Evolutionary conservation across 2,888 invertebrate genomes (phyloP).

Genomic region (Ophraella communa): DNA sequence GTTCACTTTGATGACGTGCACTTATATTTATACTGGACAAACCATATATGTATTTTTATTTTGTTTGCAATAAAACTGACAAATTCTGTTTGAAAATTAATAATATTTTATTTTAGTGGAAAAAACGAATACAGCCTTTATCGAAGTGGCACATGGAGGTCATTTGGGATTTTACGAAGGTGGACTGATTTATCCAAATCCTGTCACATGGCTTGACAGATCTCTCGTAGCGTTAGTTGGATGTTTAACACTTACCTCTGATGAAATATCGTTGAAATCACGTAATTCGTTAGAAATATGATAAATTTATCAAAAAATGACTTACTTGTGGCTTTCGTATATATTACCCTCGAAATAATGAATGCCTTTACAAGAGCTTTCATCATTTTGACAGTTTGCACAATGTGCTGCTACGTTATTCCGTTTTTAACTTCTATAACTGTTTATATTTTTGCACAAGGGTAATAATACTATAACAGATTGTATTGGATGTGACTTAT

Average conservation of each 20-base stretch:
- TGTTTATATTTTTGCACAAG: slow-evolving; percentile 4
- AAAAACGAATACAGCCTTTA: slow-evolving; percentile 72
- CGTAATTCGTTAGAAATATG: slow-evolving; percentile 26
- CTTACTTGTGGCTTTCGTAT: not conserved
- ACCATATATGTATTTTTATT: no score
- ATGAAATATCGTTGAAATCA: slow-evolving; percentile 47
- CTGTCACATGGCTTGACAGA: slow-evolving; percentile 92
- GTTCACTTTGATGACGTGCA: no score
- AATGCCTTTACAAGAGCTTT: slow-evolving; percentile 1
- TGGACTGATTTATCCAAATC: slow-evolving; percentile 83
- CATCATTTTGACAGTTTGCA: slow-evolving; percentile 1
- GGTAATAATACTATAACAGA: not conserved
- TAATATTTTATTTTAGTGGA: slow-evolving; percentile 62
- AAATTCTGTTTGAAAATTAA: not conserved
- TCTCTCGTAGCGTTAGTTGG: slow-evolving; percentile 83
- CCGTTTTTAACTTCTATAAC: not conserved
- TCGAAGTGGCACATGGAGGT: slow-evolving; percentile 89
- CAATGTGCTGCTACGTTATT: not conserved
- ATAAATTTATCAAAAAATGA: not conserved
- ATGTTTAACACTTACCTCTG: slow-evolving; percentile 67
- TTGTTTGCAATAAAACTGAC: not conserved
- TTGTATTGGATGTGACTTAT: not conserved
- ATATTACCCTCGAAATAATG: not conserved
- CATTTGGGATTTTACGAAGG: slow-evolving; percentile 96
- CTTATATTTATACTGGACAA: no score